Evolutionary conservation across 1,140 invertebrate species (phyloP).

Genomic region (Whitmania pigra): DNA sequence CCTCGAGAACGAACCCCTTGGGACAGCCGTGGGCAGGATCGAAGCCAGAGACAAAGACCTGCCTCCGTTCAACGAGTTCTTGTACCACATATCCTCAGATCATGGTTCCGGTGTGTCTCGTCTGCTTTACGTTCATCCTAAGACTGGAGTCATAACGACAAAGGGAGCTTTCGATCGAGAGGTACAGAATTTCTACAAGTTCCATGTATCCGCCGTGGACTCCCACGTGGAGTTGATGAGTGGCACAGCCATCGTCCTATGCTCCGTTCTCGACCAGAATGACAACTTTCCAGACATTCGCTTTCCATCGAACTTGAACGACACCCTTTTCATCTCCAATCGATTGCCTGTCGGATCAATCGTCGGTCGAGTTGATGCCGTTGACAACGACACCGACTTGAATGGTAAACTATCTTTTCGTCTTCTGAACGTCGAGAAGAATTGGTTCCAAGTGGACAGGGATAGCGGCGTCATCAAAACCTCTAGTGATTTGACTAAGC

Average conservation of each 20-base stretch:
- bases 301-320: slow-evolving; percentile 14
- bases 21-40: slow-evolving; percentile 13
- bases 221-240: slow-evolving; percentile 10
- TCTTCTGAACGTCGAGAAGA: not conserved
- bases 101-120: not conserved
- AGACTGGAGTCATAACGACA: slow-evolving; percentile 19
- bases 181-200: slow-evolving; percentile 16
- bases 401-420: slow-evolving; percentile 13
- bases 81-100: slow-evolving; percentile 8
- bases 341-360: slow-evolving; percentile 13
- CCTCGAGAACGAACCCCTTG: slow-evolving; percentile 15
- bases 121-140: slow-evolving; percentile 16
- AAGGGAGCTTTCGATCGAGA: slow-evolving; percentile 20
- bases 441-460: slow-evolving; percentile 23
- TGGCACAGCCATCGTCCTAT: slow-evolving; percentile 18
- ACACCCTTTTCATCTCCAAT: slow-evolving; percentile 18
- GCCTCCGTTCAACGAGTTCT: slow-evolving; percentile 19
- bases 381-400: slow-evolving; percentile 10
- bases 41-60: slow-evolving; percentile 19
- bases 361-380: slow-evolving; percentile 13
- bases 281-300: slow-evolving; percentile 19
- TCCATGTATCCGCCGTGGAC: slow-evolving; percentile 14
- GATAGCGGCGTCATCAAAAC: slow-evolving; percentile 14
- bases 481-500: slow-evolving; percentile 13
- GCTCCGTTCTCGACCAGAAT: slow-evolving; percentile 21